A percentile compares a stretch with the other conserved stretches of the same genome.
phyloP scores from a whole-genome alignment of 1,140 invertebrate species.

The Sycophaga agraensis region DNA sequence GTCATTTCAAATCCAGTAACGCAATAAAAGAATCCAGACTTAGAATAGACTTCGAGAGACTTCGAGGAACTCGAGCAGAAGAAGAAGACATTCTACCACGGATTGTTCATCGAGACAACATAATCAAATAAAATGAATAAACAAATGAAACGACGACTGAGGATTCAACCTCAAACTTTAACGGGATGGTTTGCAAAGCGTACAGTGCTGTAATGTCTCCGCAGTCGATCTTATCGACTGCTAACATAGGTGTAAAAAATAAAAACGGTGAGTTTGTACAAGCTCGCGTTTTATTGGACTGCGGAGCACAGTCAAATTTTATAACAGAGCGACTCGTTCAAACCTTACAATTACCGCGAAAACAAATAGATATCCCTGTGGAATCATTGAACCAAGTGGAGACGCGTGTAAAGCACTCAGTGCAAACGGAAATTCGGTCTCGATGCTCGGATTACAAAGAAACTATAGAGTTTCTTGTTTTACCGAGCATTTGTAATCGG shows the following conservation, averaged over 20 bases:
- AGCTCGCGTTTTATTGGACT: not conserved
- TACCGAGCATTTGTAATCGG: slow-evolving; percentile 1
- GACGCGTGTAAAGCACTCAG: not conserved
- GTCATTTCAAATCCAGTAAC: too few species aligned
- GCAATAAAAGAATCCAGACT: too few species aligned
- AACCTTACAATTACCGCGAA: not conserved
- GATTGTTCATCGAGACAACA: too few species aligned
- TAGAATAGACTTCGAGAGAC: too few species aligned
- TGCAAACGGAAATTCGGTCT: not conserved
- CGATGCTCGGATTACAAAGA: not conserved
- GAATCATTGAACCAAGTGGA: not conserved
- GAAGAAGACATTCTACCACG: too few species aligned
- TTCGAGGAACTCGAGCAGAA: too few species aligned
- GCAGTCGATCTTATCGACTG: not conserved
- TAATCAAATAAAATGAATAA: too few species aligned
- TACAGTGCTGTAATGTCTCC: too few species aligned
- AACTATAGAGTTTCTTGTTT: not conserved
- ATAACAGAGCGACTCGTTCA: not conserved
- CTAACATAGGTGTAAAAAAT: not conserved
- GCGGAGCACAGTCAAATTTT: not conserved
- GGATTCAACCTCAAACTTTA: too few species aligned
- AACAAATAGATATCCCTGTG: not conserved
- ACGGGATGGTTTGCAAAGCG: too few species aligned
- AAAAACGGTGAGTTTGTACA: not conserved
- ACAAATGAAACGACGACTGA: too few species aligned